Evolutionary conservation across 2,888 invertebrate species (phyloP).

Genomic region (Acanthosoma haemorrhoidale): DNA sequence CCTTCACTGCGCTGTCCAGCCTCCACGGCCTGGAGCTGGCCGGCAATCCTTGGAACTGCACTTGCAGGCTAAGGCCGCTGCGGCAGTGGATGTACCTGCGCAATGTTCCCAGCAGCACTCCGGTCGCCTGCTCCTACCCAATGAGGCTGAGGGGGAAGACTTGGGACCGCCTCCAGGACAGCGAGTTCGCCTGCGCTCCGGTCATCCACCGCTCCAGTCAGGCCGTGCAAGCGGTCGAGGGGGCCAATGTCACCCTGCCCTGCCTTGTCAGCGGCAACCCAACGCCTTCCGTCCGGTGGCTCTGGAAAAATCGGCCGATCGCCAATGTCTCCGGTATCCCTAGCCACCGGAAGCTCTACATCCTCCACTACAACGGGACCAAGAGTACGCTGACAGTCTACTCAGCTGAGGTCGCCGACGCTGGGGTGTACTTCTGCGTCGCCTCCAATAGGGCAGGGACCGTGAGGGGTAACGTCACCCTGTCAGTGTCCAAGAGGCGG

Average conservation of each 20-base stretch:
- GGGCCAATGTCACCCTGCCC: constrained; percentile 65
- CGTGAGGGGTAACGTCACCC: constrained; percentile 66
- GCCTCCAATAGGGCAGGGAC: constrained; percentile 77
- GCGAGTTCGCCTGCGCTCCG: constrained; percentile 75
- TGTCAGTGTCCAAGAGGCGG: constrained; percentile 51
- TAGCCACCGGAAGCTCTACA: constrained; percentile 42
- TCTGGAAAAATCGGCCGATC: constrained; percentile 63
- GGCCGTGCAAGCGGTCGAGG: constrained; percentile 61
- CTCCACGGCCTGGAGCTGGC: constrained; percentile 70
- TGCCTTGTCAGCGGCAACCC: constrained; percentile 67
- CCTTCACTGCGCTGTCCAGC: constrained; percentile 61
- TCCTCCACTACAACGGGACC: constrained; percentile 36
- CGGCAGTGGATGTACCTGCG: constrained; percentile 72
- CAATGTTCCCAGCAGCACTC: constrained; percentile 67
- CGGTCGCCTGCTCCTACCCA: constrained; percentile 66
- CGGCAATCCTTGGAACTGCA: constrained; percentile 79
- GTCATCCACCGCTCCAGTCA: constrained; percentile 51
- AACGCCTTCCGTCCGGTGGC: constrained; percentile 67
- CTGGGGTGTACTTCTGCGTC: constrained; percentile 68
- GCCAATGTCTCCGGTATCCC: constrained; percentile 55
- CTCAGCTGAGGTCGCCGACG: constrained; percentile 65
- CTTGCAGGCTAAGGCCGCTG: constrained; percentile 66
- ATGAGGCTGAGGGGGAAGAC: constrained; percentile 57
- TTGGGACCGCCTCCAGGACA: constrained; percentile 70
- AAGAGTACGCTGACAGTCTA: constrained; percentile 37